A percentile compares a stretch with the other conserved stretches of the same genome.
phyloP scores from a whole-genome alignment of 2,797 vertebrate species.

The Dendrocincla fuliginosa region DNA sequence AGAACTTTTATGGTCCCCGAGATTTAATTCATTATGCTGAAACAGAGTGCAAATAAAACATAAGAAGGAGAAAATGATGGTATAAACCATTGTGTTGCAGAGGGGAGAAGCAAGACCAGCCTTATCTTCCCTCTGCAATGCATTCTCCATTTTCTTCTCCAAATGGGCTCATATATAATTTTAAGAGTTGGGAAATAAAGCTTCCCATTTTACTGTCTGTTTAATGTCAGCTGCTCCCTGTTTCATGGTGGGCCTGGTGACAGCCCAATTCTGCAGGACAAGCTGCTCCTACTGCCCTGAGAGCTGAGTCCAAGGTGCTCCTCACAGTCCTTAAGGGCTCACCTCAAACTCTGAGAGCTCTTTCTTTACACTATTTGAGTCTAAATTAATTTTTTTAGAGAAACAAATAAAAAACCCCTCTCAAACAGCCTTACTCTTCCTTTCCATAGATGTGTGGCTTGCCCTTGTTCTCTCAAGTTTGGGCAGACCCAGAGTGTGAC shows the following conservation, averaged over 20 bases:
- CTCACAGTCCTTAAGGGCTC: not conserved
- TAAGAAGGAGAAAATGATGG: slow-evolving; percentile 33
- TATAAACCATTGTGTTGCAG: not conserved
- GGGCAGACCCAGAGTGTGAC: not conserved
- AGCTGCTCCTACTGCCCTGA: not conserved
- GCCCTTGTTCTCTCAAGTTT: not conserved
- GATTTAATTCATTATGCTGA: slow-evolving; percentile 29
- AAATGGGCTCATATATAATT: slow-evolving; percentile 42
- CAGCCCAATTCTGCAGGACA: not conserved
- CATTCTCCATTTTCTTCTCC: slow-evolving; percentile 17
- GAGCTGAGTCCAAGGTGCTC: not conserved
- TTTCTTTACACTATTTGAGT: not conserved
- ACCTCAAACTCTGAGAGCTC: not conserved
- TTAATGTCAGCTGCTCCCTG: slow-evolving; percentile 5
- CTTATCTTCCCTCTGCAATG: slow-evolving; percentile 30
- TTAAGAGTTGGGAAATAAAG: slow-evolving; percentile 51
- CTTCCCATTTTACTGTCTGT: not conserved
- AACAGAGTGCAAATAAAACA: slow-evolving; percentile 44
- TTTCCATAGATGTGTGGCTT: fast-evolving
- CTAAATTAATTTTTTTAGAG: not conserved
- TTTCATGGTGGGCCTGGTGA: not conserved
- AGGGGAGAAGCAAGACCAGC: not conserved
- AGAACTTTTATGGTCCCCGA: not conserved
- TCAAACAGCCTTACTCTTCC: not conserved
- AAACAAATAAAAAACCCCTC: not conserved